Evolutionary conservation across 2,888 invertebrate species (phyloP).

Genomic region (Halictus quadricinctus): DNA sequence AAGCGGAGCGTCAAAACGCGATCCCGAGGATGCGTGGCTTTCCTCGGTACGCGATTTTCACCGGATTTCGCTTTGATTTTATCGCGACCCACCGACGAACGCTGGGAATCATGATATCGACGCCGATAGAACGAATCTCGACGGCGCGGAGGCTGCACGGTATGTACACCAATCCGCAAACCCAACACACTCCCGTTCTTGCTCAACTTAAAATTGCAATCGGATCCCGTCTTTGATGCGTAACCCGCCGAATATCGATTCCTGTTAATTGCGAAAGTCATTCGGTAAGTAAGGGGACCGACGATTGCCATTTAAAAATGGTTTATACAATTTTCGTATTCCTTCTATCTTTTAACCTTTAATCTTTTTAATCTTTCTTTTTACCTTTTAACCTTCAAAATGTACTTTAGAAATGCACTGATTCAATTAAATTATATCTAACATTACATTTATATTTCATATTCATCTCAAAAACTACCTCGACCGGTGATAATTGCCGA

Average conservation of each 20-base stretch:
- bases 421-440: too few relatives aligned
- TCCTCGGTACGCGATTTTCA: slow-evolving; percentile 47
- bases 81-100: slow-evolving; percentile 24
- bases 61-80: slow-evolving; percentile 61
- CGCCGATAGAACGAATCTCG: slow-evolving; percentile 37
- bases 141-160: neutral
- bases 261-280: neutral
- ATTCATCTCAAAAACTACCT: slow-evolving; percentile 15
- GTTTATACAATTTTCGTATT: too few relatives aligned
- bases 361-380: too few relatives aligned
- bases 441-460: too few relatives aligned
- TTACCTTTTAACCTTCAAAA: too few relatives aligned
- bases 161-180: neutral
- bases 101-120: slow-evolving; percentile 38
- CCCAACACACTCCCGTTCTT: neutral
- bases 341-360: too few relatives aligned
- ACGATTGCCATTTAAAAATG: neutral
- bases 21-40: slow-evolving; percentile 47
- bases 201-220: slow-evolving; percentile 1
- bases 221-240: neutral
- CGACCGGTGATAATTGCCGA: slow-evolving; percentile 40
- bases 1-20: slow-evolving; percentile 55
- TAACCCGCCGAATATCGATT: neutral
- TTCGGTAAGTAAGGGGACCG: neutral
- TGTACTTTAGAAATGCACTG: too few relatives aligned